Evolutionary conservation across 2,113 vertebrate species (phyloP).

Genomic region (Odobenus rosmarus): DNA sequence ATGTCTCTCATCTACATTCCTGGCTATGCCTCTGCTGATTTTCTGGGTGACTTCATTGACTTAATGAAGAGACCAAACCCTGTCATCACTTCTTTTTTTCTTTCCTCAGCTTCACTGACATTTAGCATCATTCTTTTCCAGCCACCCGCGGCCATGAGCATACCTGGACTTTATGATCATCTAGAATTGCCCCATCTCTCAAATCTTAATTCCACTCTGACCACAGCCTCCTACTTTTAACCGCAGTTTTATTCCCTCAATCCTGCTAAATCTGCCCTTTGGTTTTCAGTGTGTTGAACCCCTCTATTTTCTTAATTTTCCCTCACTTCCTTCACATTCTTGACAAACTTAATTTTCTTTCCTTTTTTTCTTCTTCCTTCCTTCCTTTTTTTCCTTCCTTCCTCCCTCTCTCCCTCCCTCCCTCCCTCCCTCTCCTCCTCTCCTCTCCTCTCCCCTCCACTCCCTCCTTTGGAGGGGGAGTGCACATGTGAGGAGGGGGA

Average conservation of each 20-base stretch:
- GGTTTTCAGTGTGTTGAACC: neutral
- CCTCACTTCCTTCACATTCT: conserved; percentile 39
- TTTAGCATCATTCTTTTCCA: neutral
- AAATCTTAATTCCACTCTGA: neutral
- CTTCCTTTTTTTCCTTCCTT: no score
- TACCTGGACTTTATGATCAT: neutral
- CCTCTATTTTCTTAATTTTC: neutral
- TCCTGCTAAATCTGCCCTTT: neutral
- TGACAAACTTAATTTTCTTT: neutral
- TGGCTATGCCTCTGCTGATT: neutral
- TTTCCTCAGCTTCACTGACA: neutral
- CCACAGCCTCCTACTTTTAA: neutral
- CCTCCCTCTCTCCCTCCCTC: no score
- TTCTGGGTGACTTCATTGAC: neutral
- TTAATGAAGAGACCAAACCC: neutral
- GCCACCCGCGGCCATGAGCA: neutral
- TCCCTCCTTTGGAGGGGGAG: no score
- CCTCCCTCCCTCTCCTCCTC: no score
- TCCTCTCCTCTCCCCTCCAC: no score
- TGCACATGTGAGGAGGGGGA: neutral
- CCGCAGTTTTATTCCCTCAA: neutral
- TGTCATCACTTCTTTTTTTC: neutral
- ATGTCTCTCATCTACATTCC: neutral
- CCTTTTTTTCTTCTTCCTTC: no score
- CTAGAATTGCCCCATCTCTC: neutral